Percentiles rank a stretch among this genome's conserved stretches.
Evolutionary conservation across 2,113 vertebrate species (phyloP).

Genomic region (Orycteropus afer): DNA sequence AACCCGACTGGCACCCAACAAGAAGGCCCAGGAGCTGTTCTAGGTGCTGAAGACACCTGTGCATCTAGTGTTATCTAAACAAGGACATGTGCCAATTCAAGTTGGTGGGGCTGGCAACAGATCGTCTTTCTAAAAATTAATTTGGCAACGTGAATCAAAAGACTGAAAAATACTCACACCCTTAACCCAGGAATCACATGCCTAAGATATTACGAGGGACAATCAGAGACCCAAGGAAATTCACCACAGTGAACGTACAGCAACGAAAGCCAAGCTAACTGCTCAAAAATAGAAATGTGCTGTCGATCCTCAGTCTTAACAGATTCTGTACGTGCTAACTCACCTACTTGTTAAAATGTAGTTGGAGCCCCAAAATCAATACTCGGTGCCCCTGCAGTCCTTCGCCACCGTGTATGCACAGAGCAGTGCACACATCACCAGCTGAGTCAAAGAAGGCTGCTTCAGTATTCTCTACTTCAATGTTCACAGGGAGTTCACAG

Average conservation of each 20-base stretch:
- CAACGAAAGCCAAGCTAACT: not conserved
- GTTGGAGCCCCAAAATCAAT: not conserved
- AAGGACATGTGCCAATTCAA: not conserved
- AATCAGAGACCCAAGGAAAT: not conserved
- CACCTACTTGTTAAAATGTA: not conserved
- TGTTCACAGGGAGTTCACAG: not conserved
- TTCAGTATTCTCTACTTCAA: not conserved
- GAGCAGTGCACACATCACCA: not conserved
- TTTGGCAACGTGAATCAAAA: not conserved
- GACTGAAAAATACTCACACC: not conserved
- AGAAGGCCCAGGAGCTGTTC: not conserved
- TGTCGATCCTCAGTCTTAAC: not conserved
- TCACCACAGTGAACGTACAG: not conserved
- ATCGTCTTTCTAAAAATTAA: constrained; percentile 41
- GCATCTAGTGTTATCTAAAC: not conserved
- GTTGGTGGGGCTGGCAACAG: not conserved
- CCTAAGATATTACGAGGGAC: constrained; percentile 7
- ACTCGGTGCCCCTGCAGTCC: not conserved
- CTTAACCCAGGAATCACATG: not conserved
- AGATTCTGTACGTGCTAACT: not conserved
- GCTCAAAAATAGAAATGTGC: not conserved
- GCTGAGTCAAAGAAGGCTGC: not conserved
- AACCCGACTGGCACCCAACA: too few species aligned
- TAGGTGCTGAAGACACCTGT: not conserved
- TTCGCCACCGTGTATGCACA: not conserved